These are phyloP conservation scores for Pao palembangensis DNA, from an alignment of 2,113 vertebrate genomes.

Conservation along the genomic window DNA sequence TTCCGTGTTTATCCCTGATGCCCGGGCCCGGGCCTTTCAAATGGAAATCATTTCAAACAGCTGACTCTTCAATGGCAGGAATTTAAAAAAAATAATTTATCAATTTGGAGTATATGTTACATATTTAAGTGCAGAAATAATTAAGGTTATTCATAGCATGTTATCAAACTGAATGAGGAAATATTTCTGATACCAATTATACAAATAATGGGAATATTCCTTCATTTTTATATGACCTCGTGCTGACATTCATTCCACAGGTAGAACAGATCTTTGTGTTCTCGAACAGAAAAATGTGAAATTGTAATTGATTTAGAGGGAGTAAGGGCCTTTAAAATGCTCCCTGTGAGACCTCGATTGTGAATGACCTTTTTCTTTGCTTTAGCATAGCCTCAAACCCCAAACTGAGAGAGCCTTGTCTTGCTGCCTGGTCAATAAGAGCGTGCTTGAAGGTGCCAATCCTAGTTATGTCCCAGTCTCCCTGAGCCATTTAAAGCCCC, in stretches of 20 bases:
- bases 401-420: conserved; percentile 72
- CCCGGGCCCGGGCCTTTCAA: conserved; percentile 28
- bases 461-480: conserved; percentile 64
- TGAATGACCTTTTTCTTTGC: conserved; percentile 74
- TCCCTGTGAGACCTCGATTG: conserved; percentile 62
- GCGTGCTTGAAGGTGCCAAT: conserved; percentile 67
- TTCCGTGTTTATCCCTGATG: conserved; percentile 13
- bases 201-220: conserved; percentile 10
- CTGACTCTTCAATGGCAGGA: conserved; percentile 20
- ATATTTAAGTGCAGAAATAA: too few relatives aligned
- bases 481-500: conserved; percentile 47
- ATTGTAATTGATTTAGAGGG: conserved; percentile 65
- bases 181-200: background rate
- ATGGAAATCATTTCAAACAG: conserved; percentile 38
- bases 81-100: conserved; percentile 15
- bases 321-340: conserved; percentile 46
- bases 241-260: conserved; percentile 34
- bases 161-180: background rate
- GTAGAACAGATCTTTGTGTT: conserved; percentile 42
- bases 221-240: conserved; percentile 25
- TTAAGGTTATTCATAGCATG: conserved; percentile 12
- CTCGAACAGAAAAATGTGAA: conserved; percentile 45
- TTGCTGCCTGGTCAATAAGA: conserved; percentile 60
- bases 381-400: conserved; percentile 54
- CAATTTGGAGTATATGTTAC: too few relatives aligned